phyloP scores from a whole-genome alignment of 2,797 vertebrate genomes.

The Oreortyx pictus region DNA sequence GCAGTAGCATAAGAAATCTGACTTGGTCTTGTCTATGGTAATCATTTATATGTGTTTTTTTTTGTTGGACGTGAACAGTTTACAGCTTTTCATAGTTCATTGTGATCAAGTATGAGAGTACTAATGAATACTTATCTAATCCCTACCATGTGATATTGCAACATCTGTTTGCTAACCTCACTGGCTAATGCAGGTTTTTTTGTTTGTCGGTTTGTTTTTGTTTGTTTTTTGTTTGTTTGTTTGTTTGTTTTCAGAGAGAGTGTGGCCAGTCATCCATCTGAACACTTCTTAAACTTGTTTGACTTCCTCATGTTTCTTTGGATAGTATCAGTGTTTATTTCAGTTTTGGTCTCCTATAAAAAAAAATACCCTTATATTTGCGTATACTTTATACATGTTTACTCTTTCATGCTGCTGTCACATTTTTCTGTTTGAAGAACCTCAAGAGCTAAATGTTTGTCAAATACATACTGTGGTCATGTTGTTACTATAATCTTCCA shows the following conservation, averaged over 20 bases:
- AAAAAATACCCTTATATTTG: constrained; percentile 32
- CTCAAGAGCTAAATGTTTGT: not conserved
- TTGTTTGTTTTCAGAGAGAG: no score
- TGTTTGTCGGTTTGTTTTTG: no score
- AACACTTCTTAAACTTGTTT: not conserved
- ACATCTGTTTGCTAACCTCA: not conserved
- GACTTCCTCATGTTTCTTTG: constrained; percentile 53
- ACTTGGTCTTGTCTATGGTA: not conserved
- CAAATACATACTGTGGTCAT: not conserved
- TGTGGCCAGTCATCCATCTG: not conserved
- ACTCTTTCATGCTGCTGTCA: not conserved
- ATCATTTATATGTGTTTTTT: not conserved
- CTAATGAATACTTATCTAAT: not conserved
- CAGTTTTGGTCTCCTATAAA: constrained; percentile 47
- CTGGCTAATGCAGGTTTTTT: no score
- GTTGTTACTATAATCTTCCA: not conserved
- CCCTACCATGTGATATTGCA: not conserved
- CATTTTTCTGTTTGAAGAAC: constrained; percentile 28
- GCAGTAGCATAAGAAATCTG: not conserved
- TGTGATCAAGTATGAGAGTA: not conserved
- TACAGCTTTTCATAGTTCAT: not conserved
- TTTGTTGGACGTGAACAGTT: not conserved
- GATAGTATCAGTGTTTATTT: not conserved
- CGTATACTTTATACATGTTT: not conserved
- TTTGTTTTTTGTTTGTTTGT: no score